Evolutionary conservation across 2,888 invertebrate genomes (phyloP).

Genomic region (Norana najaformis): DNA sequence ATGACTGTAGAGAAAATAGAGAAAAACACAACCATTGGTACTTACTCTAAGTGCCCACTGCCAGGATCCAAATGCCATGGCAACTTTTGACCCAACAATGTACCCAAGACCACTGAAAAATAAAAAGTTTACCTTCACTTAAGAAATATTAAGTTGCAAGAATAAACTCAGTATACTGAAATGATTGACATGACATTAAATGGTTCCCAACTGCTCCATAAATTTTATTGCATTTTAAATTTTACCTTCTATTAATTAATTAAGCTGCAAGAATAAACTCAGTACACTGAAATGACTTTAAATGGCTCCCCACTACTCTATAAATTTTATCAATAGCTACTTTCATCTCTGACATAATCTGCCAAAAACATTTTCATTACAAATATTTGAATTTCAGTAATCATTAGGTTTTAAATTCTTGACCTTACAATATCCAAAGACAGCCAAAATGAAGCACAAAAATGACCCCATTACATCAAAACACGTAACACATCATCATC

Average conservation of each 20-base stretch:
- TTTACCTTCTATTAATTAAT: too few relatives aligned
- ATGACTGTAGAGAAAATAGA: too few relatives aligned
- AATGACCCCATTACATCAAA: not conserved
- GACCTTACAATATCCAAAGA: not conserved
- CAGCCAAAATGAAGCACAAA: not conserved
- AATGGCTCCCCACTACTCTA: not conserved
- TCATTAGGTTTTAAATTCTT: not conserved
- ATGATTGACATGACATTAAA: too few relatives aligned
- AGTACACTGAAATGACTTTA: not conserved
- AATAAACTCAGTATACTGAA: not conserved
- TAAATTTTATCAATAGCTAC: not conserved
- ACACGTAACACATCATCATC: not conserved
- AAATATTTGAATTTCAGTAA: not conserved
- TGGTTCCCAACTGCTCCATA: too few relatives aligned
- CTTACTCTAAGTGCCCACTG: conserved; percentile 78
- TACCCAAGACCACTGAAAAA: conserved; percentile 84
- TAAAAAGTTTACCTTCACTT: not conserved
- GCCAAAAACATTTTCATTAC: not conserved
- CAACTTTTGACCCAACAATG: conserved; percentile 87
- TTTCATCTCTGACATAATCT: not conserved
- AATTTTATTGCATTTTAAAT: too few relatives aligned
- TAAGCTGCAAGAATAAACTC: not conserved
- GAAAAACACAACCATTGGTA: not conserved
- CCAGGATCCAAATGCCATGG: conserved; percentile 75
- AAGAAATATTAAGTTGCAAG: not conserved